phyloP scores from a whole-genome alignment of 2,113 vertebrate genomes.

The Tupaia chinensis region DNA sequence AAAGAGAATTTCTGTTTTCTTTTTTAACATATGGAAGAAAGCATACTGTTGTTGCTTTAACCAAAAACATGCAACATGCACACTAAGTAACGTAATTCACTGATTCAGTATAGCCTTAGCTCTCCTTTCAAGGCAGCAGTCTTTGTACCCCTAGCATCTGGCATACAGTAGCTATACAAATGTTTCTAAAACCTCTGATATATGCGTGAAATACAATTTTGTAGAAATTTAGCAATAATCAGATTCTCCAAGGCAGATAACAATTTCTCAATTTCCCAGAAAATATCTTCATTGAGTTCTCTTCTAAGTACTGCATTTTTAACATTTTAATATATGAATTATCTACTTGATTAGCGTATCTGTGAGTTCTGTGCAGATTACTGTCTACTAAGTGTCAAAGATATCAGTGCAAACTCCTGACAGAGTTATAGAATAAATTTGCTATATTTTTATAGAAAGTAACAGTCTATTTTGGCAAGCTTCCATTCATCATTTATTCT shows the following conservation, averaged over 20 bases:
- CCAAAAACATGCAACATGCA: not conserved
- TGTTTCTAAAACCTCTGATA: not conserved
- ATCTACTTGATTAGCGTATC: not conserved
- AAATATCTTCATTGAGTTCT: constrained; percentile 27
- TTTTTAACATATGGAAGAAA: not conserved
- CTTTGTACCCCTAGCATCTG: not conserved
- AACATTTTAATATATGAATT: constrained; percentile 22
- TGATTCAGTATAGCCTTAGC: not conserved
- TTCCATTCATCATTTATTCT: not conserved
- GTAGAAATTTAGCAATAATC: constrained; percentile 38
- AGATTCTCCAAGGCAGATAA: constrained; percentile 33
- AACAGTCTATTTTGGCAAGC: not conserved
- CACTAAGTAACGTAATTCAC: not conserved
- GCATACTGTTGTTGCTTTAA: not conserved
- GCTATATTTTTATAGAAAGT: not conserved
- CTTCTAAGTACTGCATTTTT: not conserved
- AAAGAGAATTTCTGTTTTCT: not conserved
- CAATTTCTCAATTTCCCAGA: constrained; percentile 25
- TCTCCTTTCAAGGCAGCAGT: not conserved
- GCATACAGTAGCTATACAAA: not conserved
- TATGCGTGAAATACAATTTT: not conserved
- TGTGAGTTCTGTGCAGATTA: constrained; percentile 28
- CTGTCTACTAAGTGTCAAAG: not conserved
- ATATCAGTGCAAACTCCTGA: not conserved
- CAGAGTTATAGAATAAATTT: not conserved